These are phyloP conservation scores for Oreamnos americanus DNA, from an alignment of 2,113 vertebrate species.

Conservation along the genomic window DNA sequence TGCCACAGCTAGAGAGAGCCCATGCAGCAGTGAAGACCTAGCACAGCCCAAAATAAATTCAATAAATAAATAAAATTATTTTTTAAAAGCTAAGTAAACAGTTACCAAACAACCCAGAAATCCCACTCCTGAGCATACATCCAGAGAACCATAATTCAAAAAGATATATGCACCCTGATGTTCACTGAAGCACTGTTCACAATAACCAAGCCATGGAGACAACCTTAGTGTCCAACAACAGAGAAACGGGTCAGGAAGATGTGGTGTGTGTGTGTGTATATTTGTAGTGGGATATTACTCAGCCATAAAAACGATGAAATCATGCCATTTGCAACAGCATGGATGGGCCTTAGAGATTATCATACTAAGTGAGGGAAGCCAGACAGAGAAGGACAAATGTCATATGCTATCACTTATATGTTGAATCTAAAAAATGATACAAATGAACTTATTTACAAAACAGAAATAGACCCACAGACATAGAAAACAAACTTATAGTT, in stretches of 20 bases:
- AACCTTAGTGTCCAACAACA: background rate
- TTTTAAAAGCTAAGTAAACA: background rate
- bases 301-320: background rate
- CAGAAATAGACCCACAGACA: background rate
- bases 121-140: background rate
- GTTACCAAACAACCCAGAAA: background rate
- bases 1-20: background rate
- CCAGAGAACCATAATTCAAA: background rate
- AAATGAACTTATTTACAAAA: background rate
- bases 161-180: background rate
- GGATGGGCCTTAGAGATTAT: background rate
- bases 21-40: background rate
- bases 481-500: background rate
- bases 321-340: background rate
- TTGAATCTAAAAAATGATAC: background rate
- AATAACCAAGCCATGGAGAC: background rate
- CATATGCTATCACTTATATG: background rate
- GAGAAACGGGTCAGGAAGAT: background rate
- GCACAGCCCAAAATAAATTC: background rate
- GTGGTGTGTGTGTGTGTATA: background rate
- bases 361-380: background rate
- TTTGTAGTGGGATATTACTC: background rate
- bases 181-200: background rate
- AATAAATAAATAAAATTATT: background rate
- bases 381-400: background rate